Conservation (phyloP, 2,888 invertebrate species). For the Quadriops clusia region DNA sequence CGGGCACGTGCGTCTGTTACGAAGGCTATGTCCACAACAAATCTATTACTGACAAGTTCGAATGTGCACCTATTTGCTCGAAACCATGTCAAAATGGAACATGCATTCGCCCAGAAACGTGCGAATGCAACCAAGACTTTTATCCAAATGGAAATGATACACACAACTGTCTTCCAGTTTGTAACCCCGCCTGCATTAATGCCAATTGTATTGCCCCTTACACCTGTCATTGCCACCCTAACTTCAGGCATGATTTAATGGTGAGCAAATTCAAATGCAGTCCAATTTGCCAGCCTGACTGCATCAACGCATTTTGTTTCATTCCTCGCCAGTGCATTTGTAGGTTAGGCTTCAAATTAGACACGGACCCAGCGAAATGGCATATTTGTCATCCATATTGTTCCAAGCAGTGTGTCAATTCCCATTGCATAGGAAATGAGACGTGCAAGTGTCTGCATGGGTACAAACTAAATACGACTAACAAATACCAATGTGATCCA, state of each 20-base stretch:
- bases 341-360: conserved; percentile 3
- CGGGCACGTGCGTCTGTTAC: too few species aligned
- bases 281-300: conserved; percentile 12
- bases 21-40: too few species aligned
- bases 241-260: too few species aligned
- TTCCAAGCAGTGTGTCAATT: conserved; percentile 5
- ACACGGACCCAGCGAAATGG: background rate
- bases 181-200: too few species aligned
- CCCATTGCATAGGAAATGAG: conserved; percentile 5
- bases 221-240: too few species aligned
- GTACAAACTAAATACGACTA: conserved; percentile 1
- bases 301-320: conserved; percentile 6
- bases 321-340: conserved; percentile 7
- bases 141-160: conserved; percentile 12
- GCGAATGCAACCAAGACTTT: too few species aligned
- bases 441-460: conserved; percentile 5
- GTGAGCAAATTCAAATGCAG: conserved; percentile 10
- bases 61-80: too few species aligned
- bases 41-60: too few species aligned
- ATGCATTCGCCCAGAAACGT: too few species aligned
- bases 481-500: conserved; percentile 17
- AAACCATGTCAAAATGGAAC: too few species aligned
- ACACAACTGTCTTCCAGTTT: conserved; percentile 15
- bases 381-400: conserved; percentile 7
- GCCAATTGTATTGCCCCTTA: too few species aligned